Evolutionary conservation across 2,113 vertebrate genomes (phyloP), one percentile per base, ranked within the genome.

Genomic region (Cyanocitta stelleri): DNA sequence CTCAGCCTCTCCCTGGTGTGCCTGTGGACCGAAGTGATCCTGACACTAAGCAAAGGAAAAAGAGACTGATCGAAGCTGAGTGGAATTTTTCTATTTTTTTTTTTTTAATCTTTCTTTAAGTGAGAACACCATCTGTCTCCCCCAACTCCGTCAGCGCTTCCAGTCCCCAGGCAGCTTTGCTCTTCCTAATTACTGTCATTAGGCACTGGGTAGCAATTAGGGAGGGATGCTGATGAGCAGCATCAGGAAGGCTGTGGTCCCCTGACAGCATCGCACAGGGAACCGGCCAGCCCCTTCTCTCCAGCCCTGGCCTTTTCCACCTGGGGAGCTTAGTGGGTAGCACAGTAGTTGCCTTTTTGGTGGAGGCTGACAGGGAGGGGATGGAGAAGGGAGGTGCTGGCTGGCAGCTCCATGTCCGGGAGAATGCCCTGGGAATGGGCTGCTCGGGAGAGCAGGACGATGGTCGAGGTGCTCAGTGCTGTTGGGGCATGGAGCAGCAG

Each of bases 111-210:
- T 85, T 91, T 83, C 82, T 59, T 95, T 96, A 97, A 97, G 90
- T 97, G 96, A 2, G 61, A 97, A 96, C 91, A 96, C 96, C 97
- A 97, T 97, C 97, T 97, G 97, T 95, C 87, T 97, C 59, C 94
- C 91, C 80, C 41, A 95, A 91, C 83, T 96, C 94, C 2, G 26
- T 96, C 96, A 97, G 95, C n/a, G 73, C 92, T 96, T 97, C 95
- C 90, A 97, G 93, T 93, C 97, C 97, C 87, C 82, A 96, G 96
- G 96, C 96, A 89, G 96, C 92, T 97, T 96, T 7, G 7, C 81
- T 97, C 78, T 96, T 90, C 89, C 77, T 97, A 97, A 97, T 97
- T 97, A 97, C 95, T 96, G 91, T 97, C 97, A 97, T 97, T 97
- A 97, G 71, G 46, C 92, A 83, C 87, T 94, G 96, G 91, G 93